phyloP scores from a whole-genome alignment of 2,113 vertebrate genomes.

The Syngnathoides biaculeatus region DNA sequence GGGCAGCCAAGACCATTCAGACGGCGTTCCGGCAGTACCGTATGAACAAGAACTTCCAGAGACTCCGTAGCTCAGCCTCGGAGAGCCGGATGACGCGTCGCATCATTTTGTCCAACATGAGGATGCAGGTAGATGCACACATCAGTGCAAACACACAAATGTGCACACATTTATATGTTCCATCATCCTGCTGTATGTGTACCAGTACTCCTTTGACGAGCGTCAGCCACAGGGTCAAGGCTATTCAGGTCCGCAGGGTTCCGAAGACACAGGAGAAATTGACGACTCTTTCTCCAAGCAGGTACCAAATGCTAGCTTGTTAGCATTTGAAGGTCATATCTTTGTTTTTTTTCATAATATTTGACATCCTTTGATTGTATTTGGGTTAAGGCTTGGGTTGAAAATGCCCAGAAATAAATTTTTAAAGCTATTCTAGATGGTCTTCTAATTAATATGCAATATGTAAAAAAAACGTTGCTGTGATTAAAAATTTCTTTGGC shows the following conservation, averaged over 20 bases:
- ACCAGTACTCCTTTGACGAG: slow-evolving; percentile 65
- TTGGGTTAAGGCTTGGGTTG: no score
- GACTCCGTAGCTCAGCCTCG: slow-evolving; percentile 61
- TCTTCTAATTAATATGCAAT: background rate
- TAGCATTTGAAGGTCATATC: background rate
- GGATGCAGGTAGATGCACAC: slow-evolving; percentile 54
- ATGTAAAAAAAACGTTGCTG: background rate
- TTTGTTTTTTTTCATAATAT: no score
- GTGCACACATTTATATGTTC: background rate
- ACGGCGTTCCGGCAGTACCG: slow-evolving; percentile 66
- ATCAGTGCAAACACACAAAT: background rate
- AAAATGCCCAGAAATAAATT: no score
- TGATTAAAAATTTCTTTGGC: no score
- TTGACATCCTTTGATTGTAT: no score
- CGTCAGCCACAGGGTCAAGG: slow-evolving; percentile 51
- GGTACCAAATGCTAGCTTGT: slow-evolving; percentile 26
- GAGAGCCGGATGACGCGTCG: slow-evolving; percentile 66
- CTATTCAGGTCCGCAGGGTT: slow-evolving; percentile 44
- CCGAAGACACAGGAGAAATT: slow-evolving; percentile 43
- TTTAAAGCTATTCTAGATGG: no score
- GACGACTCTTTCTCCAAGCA: slow-evolving; percentile 66
- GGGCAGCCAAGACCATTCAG: slow-evolving; percentile 64
- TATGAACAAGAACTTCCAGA: slow-evolving; percentile 69
- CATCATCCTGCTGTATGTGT: background rate
- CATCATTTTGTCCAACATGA: slow-evolving; percentile 71